These are phyloP conservation scores for Sebastes taczanowskii DNA, from an alignment of 2,797 vertebrate genomes.

Conservation along the genomic window DNA sequence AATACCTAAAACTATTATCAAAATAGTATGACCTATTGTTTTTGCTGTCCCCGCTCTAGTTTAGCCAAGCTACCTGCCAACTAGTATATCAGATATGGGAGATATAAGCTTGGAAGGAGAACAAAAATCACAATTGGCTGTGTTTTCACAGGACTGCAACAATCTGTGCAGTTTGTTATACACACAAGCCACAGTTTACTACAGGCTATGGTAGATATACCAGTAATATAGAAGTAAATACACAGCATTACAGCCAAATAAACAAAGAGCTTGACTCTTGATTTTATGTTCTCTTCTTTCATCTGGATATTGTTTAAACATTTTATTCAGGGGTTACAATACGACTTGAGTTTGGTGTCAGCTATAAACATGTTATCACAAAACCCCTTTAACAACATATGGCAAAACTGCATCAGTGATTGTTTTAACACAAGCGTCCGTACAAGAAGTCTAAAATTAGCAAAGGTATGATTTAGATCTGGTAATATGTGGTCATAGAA, in stretches of 20 bases:
- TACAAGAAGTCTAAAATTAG: not conserved
- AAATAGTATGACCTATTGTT: not conserved
- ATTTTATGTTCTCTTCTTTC: too few species aligned
- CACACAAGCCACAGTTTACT: not conserved
- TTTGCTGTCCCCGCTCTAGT: not conserved
- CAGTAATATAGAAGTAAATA: too few species aligned
- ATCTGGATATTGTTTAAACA: too few species aligned
- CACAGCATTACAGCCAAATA: too few species aligned
- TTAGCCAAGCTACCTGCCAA: constrained; percentile 17
- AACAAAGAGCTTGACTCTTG: too few species aligned
- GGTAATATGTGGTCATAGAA: not conserved
- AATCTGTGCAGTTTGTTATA: not conserved
- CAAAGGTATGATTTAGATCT: not conserved
- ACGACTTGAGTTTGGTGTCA: too few species aligned
- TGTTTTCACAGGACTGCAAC: constrained; percentile 3
- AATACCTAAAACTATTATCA: too few species aligned
- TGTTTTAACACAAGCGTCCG: not conserved
- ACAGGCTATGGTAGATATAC: not conserved
- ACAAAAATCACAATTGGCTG: not conserved
- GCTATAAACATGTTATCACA: not conserved
- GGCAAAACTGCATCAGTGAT: not conserved
- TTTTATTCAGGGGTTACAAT: too few species aligned
- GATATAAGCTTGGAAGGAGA: not conserved
- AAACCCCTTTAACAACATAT: not conserved
- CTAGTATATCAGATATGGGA: not conserved